A percentile compares a stretch with the other conserved stretches of the same genome.
phyloP scores from a whole-genome alignment of 2,113 vertebrate species.

The Mohoua ochrocephala region DNA sequence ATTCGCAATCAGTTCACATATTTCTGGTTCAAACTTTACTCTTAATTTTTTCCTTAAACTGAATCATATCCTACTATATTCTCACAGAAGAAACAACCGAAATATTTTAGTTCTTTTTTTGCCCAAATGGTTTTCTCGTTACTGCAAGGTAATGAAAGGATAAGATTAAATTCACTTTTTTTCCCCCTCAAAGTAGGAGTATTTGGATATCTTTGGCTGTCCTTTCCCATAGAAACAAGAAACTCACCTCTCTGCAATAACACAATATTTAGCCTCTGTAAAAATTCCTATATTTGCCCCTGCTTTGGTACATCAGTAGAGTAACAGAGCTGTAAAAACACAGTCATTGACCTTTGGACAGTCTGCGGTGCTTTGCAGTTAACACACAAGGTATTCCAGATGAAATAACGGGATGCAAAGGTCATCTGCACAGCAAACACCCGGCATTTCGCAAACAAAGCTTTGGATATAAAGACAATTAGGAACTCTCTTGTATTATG shows the following conservation, averaged over 20 bases:
- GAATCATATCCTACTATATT: background rate
- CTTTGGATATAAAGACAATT: background rate
- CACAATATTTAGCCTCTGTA: background rate
- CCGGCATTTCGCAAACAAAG: constrained; percentile 39
- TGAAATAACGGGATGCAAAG: constrained; percentile 31
- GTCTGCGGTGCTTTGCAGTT: background rate
- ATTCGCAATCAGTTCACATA: constrained; percentile 70
- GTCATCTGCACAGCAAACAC: constrained; percentile 43
- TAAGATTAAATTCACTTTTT: constrained; percentile 34
- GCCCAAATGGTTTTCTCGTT: background rate
- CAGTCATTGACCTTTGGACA: constrained; percentile 44
- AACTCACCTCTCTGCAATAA: background rate
- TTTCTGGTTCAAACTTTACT: constrained; percentile 67
- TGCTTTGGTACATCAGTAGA: background rate
- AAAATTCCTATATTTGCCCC: background rate
- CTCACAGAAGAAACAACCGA: background rate
- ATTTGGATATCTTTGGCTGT: background rate
- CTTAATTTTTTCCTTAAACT: constrained; percentile 60
- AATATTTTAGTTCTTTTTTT: constrained; percentile 21
- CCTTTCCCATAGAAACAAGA: background rate
- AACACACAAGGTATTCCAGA: background rate
- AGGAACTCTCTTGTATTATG: constrained; percentile 1
- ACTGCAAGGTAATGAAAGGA: background rate
- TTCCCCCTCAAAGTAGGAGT: accelerated
- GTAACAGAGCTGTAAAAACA: constrained; percentile 33